Base-by-base conservation (phyloP, 2,888 invertebrate species). In the Gnatocerus cornutus region DNA sequence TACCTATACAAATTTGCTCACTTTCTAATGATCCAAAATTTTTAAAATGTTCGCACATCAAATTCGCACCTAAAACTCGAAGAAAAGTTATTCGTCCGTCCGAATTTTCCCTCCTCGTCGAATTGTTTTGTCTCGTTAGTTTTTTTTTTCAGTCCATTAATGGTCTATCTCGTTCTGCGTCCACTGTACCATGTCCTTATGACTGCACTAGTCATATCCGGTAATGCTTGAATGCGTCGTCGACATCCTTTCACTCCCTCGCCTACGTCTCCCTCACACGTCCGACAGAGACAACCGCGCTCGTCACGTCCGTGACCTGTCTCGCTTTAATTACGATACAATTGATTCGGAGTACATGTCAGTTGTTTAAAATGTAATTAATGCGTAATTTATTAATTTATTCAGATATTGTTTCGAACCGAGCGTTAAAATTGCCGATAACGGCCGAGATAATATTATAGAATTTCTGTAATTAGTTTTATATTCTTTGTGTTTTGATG, bases 371-470 rank as follows among this genome's bases (percentile, higher is more conserved):
- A 82, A 68, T 74, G 82, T 84, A 84, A 84, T 85, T 84, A 85
- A 85, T 84, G 84, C 79, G 79, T 85, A 85, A 85, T 85, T 85
- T 85, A 85, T 85, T 85, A 84, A 85, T 84, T 84, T 84, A 85
- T 85, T 84, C 85, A 79, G 83, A 84, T 84, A 84, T 84, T 84
- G 84, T 84, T 84, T 83, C 83, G 83, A 83, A 79, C 83, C 79
- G 79, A 82, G 82, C 82, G 84, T 83, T 83, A 82, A 83, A 84
- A 84, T 84, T 81, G 81, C 82, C 83, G 84, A 85, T 85, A 85
- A 84, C 85, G 83, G 84, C 76, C 81, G 77, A 83, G 84, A 85
- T 85, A 84, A 77, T 76, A 72, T 76, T 73, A 74, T 75, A 77
- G 76, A 74, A 77, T 79, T 79, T 78, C 78, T 79, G 75, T 80